Percentiles rank a stretch among this genome's conserved stretches.
Evolutionary conservation across 2,797 vertebrate genomes (phyloP).

Genomic region (Macropodus opercularis): DNA sequence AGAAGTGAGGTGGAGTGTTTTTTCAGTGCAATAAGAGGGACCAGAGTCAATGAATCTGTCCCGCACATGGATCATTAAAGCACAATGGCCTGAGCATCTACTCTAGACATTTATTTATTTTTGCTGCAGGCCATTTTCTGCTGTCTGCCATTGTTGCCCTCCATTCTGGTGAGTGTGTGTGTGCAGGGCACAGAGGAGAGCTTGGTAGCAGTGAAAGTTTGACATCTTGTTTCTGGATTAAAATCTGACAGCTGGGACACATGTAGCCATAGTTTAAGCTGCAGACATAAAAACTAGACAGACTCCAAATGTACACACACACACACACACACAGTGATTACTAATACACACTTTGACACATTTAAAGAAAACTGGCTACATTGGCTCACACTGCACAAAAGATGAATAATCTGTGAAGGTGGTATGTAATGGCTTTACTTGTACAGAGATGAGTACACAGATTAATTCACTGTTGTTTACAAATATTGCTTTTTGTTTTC

Average conservation of each 20-base stretch:
- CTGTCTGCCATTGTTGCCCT: conserved; percentile 21
- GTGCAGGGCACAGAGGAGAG: not conserved
- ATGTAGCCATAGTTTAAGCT: conserved; percentile 41
- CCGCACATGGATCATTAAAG: conserved; percentile 53
- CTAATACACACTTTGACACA: conserved; percentile 11
- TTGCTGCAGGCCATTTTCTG: conserved; percentile 35
- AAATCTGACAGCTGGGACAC: conserved; percentile 50
- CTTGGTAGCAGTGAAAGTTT: conserved; percentile 21
- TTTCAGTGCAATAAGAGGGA: conserved; percentile 27
- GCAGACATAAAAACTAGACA: conserved; percentile 41
- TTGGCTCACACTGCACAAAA: not conserved
- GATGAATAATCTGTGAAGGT: conserved; percentile 3
- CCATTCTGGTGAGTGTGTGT: conserved; percentile 9
- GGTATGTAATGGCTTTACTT: conserved; percentile 33
- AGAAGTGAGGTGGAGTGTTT: conserved; percentile 12
- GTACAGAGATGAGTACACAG: conserved; percentile 12
- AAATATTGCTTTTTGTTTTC: conserved; percentile 38
- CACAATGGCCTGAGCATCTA: conserved; percentile 47
- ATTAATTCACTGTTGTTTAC: conserved; percentile 34
- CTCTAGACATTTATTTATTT: conserved; percentile 39
- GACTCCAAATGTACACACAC: conserved; percentile 16
- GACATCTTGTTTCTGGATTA: conserved; percentile 47
- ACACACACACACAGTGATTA: conserved; percentile 1
- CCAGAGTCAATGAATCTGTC: conserved; percentile 53
- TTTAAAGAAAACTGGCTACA: conserved; percentile 4